A percentile compares a stretch with the other conserved stretches of the same genome.
phyloP scores from a whole-genome alignment of 2,113 vertebrate genomes.

The Nibea albiflora region DNA sequence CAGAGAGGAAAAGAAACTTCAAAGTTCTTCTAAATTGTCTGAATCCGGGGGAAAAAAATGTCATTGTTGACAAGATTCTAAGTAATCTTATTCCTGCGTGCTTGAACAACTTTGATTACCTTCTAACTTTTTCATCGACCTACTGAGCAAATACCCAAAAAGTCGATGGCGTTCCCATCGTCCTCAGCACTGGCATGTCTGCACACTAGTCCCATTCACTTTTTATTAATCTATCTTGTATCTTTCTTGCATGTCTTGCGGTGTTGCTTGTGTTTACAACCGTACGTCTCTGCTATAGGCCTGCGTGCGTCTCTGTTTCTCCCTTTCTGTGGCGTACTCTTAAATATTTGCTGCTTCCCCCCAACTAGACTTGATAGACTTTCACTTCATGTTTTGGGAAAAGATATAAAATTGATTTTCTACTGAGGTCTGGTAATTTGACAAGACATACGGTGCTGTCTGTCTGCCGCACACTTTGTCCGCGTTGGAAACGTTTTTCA shows the following conservation, averaged over 20 bases:
- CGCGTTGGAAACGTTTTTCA: not conserved
- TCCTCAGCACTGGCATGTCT: not conserved
- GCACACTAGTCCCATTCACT: too few relatives aligned
- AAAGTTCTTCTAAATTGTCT: too few relatives aligned
- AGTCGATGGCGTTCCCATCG: not conserved
- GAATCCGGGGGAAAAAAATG: too few relatives aligned
- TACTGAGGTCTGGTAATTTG: slow-evolving; percentile 6
- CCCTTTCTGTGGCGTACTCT: not conserved
- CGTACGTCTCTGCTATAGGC: not conserved
- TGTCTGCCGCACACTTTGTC: not conserved
- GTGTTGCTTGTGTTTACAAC: not conserved
- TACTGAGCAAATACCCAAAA: not conserved
- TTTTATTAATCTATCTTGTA: too few relatives aligned
- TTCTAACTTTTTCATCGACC: not conserved
- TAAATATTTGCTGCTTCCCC: slow-evolving; percentile 1
- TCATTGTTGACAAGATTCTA: too few relatives aligned
- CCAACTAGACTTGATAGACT: slow-evolving; percentile 7
- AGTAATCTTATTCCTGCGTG: too few relatives aligned
- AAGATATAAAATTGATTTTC: slow-evolving; percentile 16
- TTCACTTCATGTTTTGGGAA: slow-evolving; percentile 26
- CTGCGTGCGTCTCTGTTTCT: not conserved
- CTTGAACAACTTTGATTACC: not conserved
- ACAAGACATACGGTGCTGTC: not conserved
- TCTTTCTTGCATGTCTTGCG: too few relatives aligned
- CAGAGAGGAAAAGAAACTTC: too few relatives aligned